Percentiles rank a stretch among this genome's conserved stretches.
Evolutionary conservation across 2,113 vertebrate species (phyloP).

Genomic region (Neolamprologus falcicula): DNA sequence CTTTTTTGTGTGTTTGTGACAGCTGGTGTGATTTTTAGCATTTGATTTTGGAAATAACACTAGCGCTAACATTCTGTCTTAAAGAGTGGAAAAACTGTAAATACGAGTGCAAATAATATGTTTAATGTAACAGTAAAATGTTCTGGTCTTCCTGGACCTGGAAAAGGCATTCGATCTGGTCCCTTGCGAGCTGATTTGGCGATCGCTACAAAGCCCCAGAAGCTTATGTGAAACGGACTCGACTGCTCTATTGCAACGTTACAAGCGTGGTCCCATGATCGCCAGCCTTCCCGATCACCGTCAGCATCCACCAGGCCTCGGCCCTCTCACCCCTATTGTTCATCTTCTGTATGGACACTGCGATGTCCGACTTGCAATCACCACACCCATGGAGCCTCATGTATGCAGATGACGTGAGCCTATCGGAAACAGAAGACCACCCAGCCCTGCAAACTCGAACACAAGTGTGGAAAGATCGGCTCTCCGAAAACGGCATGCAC

Average conservation of each 20-base stretch:
- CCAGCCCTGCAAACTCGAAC: rapidly evolving
- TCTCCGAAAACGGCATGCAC: background rate
- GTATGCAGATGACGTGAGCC: background rate
- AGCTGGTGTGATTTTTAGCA: background rate
- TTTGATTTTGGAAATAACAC: background rate
- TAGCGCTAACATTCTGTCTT: rapidly evolving
- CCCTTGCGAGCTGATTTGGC: background rate
- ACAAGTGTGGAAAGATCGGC: background rate
- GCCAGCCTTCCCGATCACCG: rapidly evolving
- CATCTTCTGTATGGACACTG: background rate
- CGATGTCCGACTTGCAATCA: rapidly evolving
- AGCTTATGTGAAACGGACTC: background rate
- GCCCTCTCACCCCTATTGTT: background rate
- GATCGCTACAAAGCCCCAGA: background rate
- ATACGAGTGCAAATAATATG: background rate
- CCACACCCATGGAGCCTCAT: background rate
- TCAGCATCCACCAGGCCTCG: background rate
- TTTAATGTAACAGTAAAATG: background rate
- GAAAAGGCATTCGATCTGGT: background rate
- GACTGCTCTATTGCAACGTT: background rate
- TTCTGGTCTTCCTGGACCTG: background rate
- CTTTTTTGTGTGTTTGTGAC: background rate
- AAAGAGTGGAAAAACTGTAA: background rate
- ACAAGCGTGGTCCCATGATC: rapidly evolving
- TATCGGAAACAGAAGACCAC: background rate